A percentile compares a stretch with the other conserved stretches of the same genome.
These are phyloP conservation scores for Lathronympha strigana DNA, from an alignment of 2,888 invertebrate genomes.

Conservation along the genomic window DNA sequence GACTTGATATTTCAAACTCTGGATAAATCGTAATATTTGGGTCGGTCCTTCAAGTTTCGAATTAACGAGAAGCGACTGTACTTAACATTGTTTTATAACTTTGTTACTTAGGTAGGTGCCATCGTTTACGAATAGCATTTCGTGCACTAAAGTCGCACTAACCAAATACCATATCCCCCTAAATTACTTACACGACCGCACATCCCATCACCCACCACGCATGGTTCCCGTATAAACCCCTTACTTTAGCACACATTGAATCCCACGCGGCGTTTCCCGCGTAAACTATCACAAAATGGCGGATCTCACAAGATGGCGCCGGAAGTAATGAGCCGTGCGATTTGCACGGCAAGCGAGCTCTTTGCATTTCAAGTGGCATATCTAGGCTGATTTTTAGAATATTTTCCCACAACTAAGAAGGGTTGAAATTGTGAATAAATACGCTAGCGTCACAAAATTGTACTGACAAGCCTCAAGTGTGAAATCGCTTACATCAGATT, in stretches of 20 bases:
- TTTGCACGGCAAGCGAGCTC: constrained; percentile 47
- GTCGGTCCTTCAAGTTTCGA: no score
- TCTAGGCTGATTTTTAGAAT: constrained; percentile 24
- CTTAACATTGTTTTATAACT: no score
- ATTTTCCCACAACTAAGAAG: background rate
- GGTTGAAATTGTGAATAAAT: constrained; percentile 3
- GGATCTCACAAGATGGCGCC: constrained; percentile 45
- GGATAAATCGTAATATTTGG: no score
- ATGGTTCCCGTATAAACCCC: constrained; percentile 33
- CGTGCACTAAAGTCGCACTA: no score
- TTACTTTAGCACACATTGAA: constrained; percentile 68
- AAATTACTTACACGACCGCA: constrained; percentile 41
- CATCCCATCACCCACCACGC: constrained; percentile 19
- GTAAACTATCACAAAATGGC: constrained; percentile 70
- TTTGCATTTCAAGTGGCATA: constrained; percentile 36
- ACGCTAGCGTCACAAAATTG: no score
- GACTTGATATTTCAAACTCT: no score
- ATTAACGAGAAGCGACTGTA: no score
- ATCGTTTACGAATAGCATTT: background rate
- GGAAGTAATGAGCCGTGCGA: constrained; percentile 52
- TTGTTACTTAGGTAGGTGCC: no score
- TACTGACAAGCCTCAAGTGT: no score
- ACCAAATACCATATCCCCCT: no score
- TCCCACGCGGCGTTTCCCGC: constrained; percentile 65
- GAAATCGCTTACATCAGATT: no score